A percentile compares a stretch with the other conserved stretches of the same genome.
Evolutionary conservation across 2,888 invertebrate genomes (phyloP).

Genomic region (Charanyca ferruginea): DNA sequence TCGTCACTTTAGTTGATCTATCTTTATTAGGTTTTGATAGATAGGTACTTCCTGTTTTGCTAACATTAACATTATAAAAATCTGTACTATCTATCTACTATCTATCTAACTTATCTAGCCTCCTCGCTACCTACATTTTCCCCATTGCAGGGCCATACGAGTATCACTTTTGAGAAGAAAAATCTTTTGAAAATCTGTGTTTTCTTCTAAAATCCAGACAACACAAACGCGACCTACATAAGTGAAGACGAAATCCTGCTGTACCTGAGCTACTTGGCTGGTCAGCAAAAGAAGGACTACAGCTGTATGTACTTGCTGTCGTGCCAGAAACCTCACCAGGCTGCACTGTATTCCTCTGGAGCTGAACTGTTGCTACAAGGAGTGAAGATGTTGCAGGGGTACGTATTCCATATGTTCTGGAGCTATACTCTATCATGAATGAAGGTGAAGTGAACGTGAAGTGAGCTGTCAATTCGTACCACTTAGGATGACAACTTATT

Average conservation of each 20-base stretch:
- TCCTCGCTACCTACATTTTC: no score
- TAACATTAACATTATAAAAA: no score
- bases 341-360: conserved; percentile 94
- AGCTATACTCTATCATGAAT: no score
- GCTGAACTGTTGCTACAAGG: conserved; percentile 94
- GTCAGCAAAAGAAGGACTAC: conserved; percentile 92
- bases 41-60: no score
- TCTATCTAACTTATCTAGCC: no score
- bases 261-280: conserved; percentile 93
- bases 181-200: neutral
- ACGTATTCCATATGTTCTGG: conserved; percentile 67
- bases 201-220: conserved; percentile 73
- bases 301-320: conserved; percentile 94
- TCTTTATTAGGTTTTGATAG: no score
- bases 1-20: no score
- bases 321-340: conserved; percentile 94
- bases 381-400: conserved; percentile 93
- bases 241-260: conserved; percentile 94
- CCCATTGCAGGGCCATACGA: no score
- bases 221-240: conserved; percentile 86
- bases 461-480: no score
- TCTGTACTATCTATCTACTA: no score
- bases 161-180: neutral
- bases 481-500: no score
- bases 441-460: no score